phyloP scores from a whole-genome alignment of 2,888 invertebrate species.

The Lepidocyrtinus sp. region DNA sequence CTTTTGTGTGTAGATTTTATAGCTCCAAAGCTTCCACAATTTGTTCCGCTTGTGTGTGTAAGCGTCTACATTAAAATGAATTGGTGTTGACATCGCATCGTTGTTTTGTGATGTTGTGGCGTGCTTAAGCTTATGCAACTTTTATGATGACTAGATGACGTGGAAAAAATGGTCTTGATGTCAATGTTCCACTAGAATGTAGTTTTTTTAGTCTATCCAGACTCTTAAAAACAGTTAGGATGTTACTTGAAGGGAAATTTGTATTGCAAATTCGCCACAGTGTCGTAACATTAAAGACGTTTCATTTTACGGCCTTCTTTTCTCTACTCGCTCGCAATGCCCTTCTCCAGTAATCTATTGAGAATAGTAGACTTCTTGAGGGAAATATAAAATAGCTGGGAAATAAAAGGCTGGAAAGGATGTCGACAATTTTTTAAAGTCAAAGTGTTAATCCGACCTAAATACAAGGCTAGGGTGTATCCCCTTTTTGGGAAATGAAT shows the following conservation, averaged over 20 bases:
- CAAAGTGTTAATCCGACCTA: slow-evolving; percentile 40
- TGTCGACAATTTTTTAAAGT: background rate
- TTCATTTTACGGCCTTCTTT: background rate
- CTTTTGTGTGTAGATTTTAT: slow-evolving; percentile 8
- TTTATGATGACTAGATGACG: slow-evolving; percentile 39
- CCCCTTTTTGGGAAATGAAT: too few relatives aligned
- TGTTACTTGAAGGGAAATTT: slow-evolving; percentile 32
- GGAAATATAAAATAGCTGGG: too few relatives aligned
- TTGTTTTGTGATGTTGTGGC: background rate
- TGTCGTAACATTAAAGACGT: slow-evolving; percentile 18
- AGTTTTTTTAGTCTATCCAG: slow-evolving; percentile 3
- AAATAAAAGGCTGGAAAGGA: background rate
- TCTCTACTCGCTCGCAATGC: too few relatives aligned
- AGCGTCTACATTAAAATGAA: slow-evolving; percentile 23
- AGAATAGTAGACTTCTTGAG: too few relatives aligned
- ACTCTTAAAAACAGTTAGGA: slow-evolving; percentile 29
- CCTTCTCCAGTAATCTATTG: background rate
- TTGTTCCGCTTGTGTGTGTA: background rate
- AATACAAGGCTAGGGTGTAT: slow-evolving; percentile 7
- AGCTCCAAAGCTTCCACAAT: too few relatives aligned
- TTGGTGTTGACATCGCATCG: slow-evolving; percentile 31
- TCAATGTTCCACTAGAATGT: background rate
- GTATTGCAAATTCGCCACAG: slow-evolving; percentile 41
- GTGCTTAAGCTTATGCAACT: background rate
- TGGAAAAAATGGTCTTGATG: slow-evolving; percentile 35